Percentiles rank a stretch among this genome's conserved stretches.
Conservation (phyloP, 2,113 vertebrate genomes). For the Zingel zingel region DNA sequence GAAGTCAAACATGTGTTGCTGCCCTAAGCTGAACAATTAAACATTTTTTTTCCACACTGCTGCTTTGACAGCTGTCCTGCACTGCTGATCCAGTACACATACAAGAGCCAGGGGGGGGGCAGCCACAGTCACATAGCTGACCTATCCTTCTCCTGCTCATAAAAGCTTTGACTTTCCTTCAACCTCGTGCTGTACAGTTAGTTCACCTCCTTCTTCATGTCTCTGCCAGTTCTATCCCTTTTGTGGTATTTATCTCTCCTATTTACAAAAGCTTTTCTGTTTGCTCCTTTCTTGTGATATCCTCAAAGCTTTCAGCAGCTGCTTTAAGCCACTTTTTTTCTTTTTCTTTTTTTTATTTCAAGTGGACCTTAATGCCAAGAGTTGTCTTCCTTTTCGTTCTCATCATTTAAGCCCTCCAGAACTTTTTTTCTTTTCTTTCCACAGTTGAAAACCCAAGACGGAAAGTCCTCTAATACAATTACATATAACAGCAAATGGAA, state of each 20-base stretch:
- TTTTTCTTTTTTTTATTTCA: constrained; percentile 5
- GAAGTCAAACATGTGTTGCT: background rate
- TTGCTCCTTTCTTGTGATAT: constrained; percentile 48
- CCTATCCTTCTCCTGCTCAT: constrained; percentile 7
- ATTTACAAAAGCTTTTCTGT: constrained; percentile 50
- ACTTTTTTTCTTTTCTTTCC: constrained; percentile 24
- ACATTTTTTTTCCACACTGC: constrained; percentile 3
- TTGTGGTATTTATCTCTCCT: constrained; percentile 30
- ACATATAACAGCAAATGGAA: constrained; percentile 33
- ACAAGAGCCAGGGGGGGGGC: constrained; percentile 9
- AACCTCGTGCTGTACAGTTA: background rate
- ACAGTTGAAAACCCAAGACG: background rate
- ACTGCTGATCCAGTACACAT: constrained; percentile 12
- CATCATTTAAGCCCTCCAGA: constrained; percentile 25
- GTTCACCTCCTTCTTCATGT: constrained; percentile 11
- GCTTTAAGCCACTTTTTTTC: background rate
- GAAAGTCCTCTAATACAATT: constrained; percentile 20
- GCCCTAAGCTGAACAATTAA: constrained; percentile 3
- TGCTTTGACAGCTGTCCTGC: constrained; percentile 58
- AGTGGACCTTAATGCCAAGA: constrained; percentile 11
- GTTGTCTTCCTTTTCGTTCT: constrained; percentile 28
- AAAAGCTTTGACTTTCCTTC: constrained; percentile 7
- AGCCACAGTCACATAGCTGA: constrained; percentile 38
- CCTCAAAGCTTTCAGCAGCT: constrained; percentile 7
- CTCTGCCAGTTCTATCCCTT: constrained; percentile 18